Evolutionary conservation across 2,797 vertebrate genomes (phyloP), one percentile per base, ranked within the genome.

Genomic region (Cetoscarus ocellatus): DNA sequence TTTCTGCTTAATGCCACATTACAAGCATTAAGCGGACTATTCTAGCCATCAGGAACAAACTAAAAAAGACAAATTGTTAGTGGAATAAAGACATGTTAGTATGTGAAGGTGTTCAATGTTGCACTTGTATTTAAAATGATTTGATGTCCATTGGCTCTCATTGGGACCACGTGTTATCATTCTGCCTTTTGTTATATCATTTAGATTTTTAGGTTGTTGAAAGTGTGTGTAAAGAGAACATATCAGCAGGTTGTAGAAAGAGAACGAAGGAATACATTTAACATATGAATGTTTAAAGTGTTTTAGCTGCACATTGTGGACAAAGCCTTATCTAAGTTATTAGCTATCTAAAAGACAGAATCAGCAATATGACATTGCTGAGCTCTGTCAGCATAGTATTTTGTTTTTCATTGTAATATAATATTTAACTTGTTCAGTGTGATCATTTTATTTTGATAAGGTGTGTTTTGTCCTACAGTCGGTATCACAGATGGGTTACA

Each of bases 251-350:
- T 73, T 55, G 60, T 72, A 10, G 35, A 52, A 11, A 67, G 64
- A 56, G 2, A 12, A 12, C 63, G 70, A 86, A 84, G 64, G 79
- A 85, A 70, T 85, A 40, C 45, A 44, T 75, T 61, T 74, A 81
- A 18, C 71, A 80, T 61, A 75, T 92, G 89, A 91, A 93, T 91
- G 91, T 91, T 83, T 77, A 51, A 82, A 55, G 67, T 63, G 61
- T 89, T 85, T 86, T 85, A 89, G 80, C 83, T 87, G 83, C 74
- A 80, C 82, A 76, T 85, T 82, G 78, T 86, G 84, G 75, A 89
- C 67, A 58, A 91, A 88, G 91, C 92, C 91, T 94, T 94, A 93
- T 78, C 84, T 88, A 80, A 86, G 61, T 79, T 39, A 71, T 80
- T 80, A 70, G 68, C 74, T 70, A 14, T 73, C 60, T 82, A 67